phyloP scores from a whole-genome alignment of 1,140 invertebrate genomes.

The Chelonus insularis region DNA sequence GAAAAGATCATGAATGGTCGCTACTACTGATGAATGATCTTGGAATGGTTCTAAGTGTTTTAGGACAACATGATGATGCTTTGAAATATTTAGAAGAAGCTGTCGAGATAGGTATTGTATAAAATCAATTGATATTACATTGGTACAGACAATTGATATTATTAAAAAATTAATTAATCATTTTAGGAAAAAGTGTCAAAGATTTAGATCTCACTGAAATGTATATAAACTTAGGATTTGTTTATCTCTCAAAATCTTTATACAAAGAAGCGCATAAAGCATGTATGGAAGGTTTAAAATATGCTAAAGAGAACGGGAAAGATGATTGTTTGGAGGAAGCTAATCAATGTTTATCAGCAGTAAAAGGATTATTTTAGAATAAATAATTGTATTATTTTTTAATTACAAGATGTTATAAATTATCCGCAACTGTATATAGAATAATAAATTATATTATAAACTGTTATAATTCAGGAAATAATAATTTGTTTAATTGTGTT shows the following conservation, averaged over 20 bases:
- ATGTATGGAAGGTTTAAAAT: conserved; percentile 71
- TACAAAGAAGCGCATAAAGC: conserved; percentile 70
- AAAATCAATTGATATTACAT: conserved; percentile 10
- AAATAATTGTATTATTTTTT: conserved; percentile 13
- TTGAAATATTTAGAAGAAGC: conserved; percentile 74
- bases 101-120: conserved; percentile 65
- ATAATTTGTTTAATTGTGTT: too few species aligned
- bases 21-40: conserved; percentile 84
- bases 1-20: conserved; percentile 71
- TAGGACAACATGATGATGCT: conserved; percentile 70
- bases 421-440: too few species aligned
- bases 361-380: conserved; percentile 55
- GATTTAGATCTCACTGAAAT: conserved; percentile 74
- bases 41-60: conserved; percentile 71
- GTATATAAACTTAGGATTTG: conserved; percentile 81
- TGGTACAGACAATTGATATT: too few species aligned
- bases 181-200: conserved; percentile 60
- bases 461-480: too few species aligned
- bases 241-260: conserved; percentile 74
- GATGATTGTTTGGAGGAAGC: conserved; percentile 69
- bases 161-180: too few species aligned
- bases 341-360: conserved; percentile 69
- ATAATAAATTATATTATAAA: too few species aligned
- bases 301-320: conserved; percentile 70
- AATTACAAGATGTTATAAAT: too few species aligned